These are phyloP conservation scores for Apteryx mantelli DNA, from an alignment of 2,113 vertebrate species.

Conservation along the genomic window DNA sequence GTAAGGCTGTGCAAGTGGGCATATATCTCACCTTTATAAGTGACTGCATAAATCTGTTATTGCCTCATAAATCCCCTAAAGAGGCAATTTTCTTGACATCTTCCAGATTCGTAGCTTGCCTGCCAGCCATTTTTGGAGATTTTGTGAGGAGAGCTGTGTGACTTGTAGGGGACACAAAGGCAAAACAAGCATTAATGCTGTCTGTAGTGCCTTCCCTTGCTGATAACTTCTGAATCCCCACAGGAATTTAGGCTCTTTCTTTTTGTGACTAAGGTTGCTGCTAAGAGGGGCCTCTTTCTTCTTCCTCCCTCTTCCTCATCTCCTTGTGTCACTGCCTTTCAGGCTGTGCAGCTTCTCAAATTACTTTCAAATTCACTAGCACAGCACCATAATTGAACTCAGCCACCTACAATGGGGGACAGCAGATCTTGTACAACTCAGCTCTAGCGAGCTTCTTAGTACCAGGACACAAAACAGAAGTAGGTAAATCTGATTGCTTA, in stretches of 20 bases:
- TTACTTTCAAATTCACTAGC: neutral
- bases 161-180: neutral
- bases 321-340: neutral
- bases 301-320: conserved; percentile 26
- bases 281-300: neutral
- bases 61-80: conserved; percentile 4
- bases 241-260: neutral
- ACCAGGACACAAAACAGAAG: neutral
- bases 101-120: neutral
- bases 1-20: neutral
- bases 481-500: neutral
- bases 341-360: neutral
- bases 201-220: neutral
- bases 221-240: neutral
- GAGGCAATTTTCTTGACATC: neutral
- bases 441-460: neutral
- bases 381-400: neutral
- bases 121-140: neutral
- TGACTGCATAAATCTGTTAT: neutral
- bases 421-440: neutral
- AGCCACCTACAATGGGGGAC: neutral
- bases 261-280: neutral
- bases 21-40: neutral
- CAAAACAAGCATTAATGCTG: neutral
- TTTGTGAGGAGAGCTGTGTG: neutral